These are phyloP conservation scores for Boloria euphrosyne DNA, from an alignment of 2,888 invertebrate species.

Conservation along the genomic window DNA sequence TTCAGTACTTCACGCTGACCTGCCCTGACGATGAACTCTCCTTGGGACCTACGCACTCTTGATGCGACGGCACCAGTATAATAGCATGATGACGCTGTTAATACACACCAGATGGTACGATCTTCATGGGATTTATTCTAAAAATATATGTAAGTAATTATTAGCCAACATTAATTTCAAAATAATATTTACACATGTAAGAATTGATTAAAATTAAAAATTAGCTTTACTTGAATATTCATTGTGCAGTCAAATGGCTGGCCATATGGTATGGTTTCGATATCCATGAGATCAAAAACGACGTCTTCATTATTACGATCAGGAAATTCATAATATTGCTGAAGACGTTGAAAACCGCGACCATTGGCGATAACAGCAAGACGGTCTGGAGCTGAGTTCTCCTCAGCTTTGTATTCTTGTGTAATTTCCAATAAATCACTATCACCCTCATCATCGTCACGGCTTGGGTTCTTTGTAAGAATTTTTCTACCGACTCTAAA, in stretches of 20 bases:
- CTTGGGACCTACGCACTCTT: constrained; percentile 83
- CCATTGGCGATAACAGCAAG: constrained; percentile 86
- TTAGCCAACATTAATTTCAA: background rate
- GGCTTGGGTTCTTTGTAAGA: constrained; percentile 84
- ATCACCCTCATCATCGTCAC: constrained; percentile 84
- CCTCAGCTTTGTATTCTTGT: constrained; percentile 84
- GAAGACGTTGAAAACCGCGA: constrained; percentile 83
- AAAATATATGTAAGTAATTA: constrained; percentile 4
- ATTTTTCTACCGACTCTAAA: constrained; percentile 85
- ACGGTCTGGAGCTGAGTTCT: constrained; percentile 85
- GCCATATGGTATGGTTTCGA: constrained; percentile 85
- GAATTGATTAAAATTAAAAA: constrained; percentile 1
- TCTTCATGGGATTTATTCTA: constrained; percentile 84
- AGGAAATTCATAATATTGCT: constrained; percentile 83
- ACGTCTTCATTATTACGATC: constrained; percentile 84
- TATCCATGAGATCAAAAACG: constrained; percentile 84
- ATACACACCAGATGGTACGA: constrained; percentile 84
- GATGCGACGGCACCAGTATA: constrained; percentile 86
- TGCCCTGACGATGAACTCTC: constrained; percentile 83
- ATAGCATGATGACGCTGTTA: constrained; percentile 85
- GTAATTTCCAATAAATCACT: constrained; percentile 86
- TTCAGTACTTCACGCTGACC: constrained; percentile 84
- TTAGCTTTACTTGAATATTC: constrained; percentile 78
- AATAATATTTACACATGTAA: background rate
- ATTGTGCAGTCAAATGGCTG: constrained; percentile 86